Conservation (phyloP, 2,888 invertebrate genomes). For the Lomographa bimaculata region DNA sequence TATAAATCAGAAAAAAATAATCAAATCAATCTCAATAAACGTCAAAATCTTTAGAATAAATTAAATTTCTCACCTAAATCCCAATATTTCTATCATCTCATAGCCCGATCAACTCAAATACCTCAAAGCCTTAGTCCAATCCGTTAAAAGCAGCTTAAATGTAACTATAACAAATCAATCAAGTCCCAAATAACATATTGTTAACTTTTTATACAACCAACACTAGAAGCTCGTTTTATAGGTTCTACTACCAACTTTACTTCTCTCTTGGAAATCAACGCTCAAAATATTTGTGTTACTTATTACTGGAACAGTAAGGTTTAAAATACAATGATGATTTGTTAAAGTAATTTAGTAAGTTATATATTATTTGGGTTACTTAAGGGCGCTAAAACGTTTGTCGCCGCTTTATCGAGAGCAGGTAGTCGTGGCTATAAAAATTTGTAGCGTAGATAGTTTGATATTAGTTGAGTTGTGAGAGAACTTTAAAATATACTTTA, state of each 20-base stretch:
- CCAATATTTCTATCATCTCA: no score
- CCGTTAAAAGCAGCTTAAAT: slow-evolving; percentile 17
- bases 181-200: slow-evolving; percentile 19
- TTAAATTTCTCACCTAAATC: no score
- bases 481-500: no score
- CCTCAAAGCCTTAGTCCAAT: slow-evolving; percentile 6
- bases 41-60: no score
- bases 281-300: no score
- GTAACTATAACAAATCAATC: slow-evolving; percentile 26
- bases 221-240: slow-evolving; percentile 31
- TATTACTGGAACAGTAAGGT: no score
- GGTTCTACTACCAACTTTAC: slow-evolving; percentile 10
- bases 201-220: slow-evolving; percentile 30
- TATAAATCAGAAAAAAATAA: no score
- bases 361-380: neutral
- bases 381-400: slow-evolving; percentile 21
- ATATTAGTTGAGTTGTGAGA: slow-evolving; percentile 1
- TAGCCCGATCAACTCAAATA: no score
- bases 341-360: no score
- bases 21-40: no score
- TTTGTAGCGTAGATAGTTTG: slow-evolving; percentile 8
- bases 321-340: no score
- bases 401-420: slow-evolving; percentile 16
- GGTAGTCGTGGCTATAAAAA: slow-evolving; percentile 18
- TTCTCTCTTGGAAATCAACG: no score